Percentiles rank a stretch among this genome's conserved stretches.
Conservation (phyloP, 2,113 vertebrate genomes). For the Herpailurus yagouaroundi region DNA sequence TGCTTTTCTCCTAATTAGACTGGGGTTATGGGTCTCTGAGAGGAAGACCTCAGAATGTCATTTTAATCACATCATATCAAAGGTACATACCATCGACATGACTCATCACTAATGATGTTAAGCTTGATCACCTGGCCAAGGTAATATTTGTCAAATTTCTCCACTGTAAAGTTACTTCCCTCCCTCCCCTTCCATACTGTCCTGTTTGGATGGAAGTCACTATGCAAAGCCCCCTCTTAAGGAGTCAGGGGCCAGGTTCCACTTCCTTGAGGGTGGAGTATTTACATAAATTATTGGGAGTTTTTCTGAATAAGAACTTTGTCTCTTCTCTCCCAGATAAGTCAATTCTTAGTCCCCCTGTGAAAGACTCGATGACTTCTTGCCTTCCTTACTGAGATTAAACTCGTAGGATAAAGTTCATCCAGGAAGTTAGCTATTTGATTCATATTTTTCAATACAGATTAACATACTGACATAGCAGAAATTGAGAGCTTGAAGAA, state of each 20-base stretch:
- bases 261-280: neutral
- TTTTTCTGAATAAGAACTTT: neutral
- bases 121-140: neutral
- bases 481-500: conserved; percentile 3
- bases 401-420: conserved; percentile 25
- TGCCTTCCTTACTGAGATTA: conserved; percentile 45
- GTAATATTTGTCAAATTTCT: neutral
- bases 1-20: neutral
- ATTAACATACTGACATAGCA: conserved; percentile 32
- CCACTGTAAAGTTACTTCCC: neutral
- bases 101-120: neutral
- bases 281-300: neutral
- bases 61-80: neutral
- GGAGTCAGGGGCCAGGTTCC: neutral
- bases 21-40: neutral
- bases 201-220: neutral
- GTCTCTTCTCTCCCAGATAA: neutral
- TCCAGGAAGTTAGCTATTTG: conserved; percentile 52
- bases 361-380: conserved; percentile 15
- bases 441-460: conserved; percentile 32
- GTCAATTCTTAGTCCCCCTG: neutral
- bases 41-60: neutral
- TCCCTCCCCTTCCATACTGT: neutral
- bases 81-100: neutral
- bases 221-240: neutral